Base-by-base conservation (phyloP, 2,888 invertebrate species). In the Dilophus febrilis region DNA sequence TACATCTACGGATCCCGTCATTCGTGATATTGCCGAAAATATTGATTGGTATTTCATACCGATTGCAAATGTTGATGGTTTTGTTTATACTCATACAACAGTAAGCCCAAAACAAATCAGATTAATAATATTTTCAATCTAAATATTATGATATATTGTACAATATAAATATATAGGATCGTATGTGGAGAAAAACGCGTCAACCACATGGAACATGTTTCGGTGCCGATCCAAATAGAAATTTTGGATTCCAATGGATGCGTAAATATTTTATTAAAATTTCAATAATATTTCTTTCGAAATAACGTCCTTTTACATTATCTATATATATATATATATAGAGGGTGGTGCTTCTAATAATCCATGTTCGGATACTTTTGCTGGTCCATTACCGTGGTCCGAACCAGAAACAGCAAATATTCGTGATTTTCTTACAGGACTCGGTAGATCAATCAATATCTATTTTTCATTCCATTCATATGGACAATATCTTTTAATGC, bases 21-120 rank as follows among this genome's bases (percentile, higher is more conserved):
- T 76, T 0, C 64, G 71, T 18, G 53, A 59, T 10, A 55, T 82
- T 49, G 73, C 77, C 2, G 71, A 78, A 45, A 65, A 65, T 40
- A 73, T 76, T 47, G 76, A 82, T 48, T 84, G 81, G 80, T 77
- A 81, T 51, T 67, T 84, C 44, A 66, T 84, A 42, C 82, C 83
- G 0, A 71, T 76, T 0, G 59, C 68, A 3, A 83, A 83, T 55
- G 79, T 80, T 27, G 82, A 83, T 60, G 82, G 82, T n/a, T 82
- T 77, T 52, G 68, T 52, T 2, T 78, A 72, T 50, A 71, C 76
- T 0, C 75, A 76, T 49, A 64, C 65, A 2, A 59, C 53, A 44
- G 78, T 81, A 59, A 65, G 68, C 27, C 17, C n/a, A 36, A 14
- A n/a, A 6, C 8, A 14, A 27, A 22, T 18, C 27, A 36, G 35